Evolutionary conservation across 2,113 vertebrate species (phyloP).

Genomic region (Pogonocichla stellata): DNA sequence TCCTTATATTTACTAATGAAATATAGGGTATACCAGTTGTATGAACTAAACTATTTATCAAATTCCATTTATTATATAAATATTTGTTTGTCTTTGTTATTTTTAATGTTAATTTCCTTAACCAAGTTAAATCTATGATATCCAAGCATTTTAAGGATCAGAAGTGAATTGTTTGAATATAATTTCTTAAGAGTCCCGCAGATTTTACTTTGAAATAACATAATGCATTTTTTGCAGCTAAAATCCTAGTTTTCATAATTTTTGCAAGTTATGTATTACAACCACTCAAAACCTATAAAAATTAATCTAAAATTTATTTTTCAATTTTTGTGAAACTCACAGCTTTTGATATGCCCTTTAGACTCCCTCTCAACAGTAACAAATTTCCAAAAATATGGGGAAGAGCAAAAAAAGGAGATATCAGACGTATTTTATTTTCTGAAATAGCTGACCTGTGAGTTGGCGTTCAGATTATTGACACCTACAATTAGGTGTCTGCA

Average conservation of each 20-base stretch:
- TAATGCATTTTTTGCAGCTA: background rate
- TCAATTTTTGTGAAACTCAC: rapidly evolving
- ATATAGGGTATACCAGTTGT: background rate
- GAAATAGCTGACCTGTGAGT: background rate
- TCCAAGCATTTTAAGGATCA: background rate
- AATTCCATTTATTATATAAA: background rate
- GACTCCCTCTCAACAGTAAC: background rate
- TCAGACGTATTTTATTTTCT: background rate
- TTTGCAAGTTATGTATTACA: background rate
- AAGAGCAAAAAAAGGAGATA: background rate
- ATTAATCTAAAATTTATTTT: background rate
- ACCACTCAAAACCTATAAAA: background rate
- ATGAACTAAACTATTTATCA: background rate
- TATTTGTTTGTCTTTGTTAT: background rate
- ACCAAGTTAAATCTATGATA: background rate
- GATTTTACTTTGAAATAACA: background rate
- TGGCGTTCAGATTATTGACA: background rate
- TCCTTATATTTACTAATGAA: background rate
- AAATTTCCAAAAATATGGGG: background rate
- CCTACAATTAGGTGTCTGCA: background rate
- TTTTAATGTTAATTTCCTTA: background rate
- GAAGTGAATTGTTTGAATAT: background rate
- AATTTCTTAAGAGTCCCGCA: background rate
- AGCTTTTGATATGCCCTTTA: background rate
- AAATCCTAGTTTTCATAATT: background rate